phyloP scores from a whole-genome alignment of 2,113 vertebrate species.

The Aepyceros melampus region DNA sequence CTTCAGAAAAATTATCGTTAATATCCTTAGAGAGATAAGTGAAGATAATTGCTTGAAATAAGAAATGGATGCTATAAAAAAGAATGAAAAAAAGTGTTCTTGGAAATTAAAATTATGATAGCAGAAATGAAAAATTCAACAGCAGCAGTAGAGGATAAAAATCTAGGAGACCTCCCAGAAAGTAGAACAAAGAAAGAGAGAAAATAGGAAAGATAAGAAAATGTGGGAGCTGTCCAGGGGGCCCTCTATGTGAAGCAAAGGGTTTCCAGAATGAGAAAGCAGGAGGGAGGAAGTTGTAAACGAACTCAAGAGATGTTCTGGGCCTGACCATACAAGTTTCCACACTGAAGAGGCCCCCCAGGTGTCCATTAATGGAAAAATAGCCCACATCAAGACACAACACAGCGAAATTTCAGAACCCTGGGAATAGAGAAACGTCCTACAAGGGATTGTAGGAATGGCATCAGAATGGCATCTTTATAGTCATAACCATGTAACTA shows the following conservation, averaged over 20 bases:
- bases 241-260: background rate
- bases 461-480: background rate
- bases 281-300: background rate
- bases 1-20: background rate
- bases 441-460: background rate
- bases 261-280: background rate
- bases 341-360: background rate
- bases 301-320: background rate
- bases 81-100: background rate
- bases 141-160: background rate
- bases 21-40: background rate
- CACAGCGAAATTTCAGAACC: background rate
- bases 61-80: background rate
- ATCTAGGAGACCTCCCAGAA: conserved; percentile 8
- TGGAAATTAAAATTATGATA: conserved; percentile 40
- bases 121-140: conserved; percentile 32
- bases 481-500: background rate
- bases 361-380: background rate
- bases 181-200: background rate
- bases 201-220: background rate
- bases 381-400: background rate
- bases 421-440: background rate
- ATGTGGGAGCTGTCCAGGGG: background rate
- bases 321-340: background rate
- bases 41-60: conserved; percentile 27